Conservation (phyloP, 2,113 vertebrate genomes). For the Antechinus flavipes region DNA sequence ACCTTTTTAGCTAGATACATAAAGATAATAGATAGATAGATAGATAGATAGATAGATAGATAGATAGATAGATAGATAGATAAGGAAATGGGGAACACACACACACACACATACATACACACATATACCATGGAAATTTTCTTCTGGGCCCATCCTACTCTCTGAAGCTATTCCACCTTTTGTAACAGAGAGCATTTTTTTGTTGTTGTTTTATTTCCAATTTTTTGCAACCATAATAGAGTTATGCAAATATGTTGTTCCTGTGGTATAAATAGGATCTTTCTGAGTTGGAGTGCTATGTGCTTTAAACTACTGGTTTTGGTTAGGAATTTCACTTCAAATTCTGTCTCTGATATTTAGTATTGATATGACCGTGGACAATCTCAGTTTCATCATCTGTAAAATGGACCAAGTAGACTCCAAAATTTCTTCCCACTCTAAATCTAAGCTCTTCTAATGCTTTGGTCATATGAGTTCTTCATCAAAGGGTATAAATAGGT, state of each 20-base stretch:
- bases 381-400: neutral
- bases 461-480: neutral
- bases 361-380: neutral
- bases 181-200: neutral
- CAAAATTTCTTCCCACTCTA: neutral
- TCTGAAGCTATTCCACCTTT: neutral
- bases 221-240: neutral
- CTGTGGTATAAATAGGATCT: neutral
- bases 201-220: neutral
- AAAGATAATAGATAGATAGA: no score
- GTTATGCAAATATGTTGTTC: neutral
- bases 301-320: neutral
- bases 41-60: no score
- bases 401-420: neutral
- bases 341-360: neutral
- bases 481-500: neutral
- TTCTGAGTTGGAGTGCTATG: neutral
- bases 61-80: no score
- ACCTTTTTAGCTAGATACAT: neutral
- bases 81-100: no score
- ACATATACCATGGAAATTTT: neutral
- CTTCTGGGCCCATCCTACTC: neutral
- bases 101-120: neutral
- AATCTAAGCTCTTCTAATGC: neutral
- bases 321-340: neutral